phyloP scores from a whole-genome alignment of 1,140 invertebrate genomes.

The Ruditapes philippinarum region DNA sequence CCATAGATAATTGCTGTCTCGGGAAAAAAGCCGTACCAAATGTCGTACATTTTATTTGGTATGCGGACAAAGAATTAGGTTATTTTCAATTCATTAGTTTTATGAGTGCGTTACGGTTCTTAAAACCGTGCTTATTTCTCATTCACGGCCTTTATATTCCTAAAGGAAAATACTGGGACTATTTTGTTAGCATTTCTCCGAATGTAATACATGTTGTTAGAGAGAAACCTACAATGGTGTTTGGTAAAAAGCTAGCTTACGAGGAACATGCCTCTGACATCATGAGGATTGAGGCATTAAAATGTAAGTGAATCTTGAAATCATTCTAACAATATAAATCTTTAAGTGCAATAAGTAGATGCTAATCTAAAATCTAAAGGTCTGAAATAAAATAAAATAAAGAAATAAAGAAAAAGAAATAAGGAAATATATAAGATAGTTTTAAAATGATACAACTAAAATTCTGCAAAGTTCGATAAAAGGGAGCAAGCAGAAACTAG shows the following conservation, averaged over 20 bases:
- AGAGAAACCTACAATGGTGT: slow-evolving; percentile 39
- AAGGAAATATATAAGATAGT: too few species aligned
- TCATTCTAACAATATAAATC: too few species aligned
- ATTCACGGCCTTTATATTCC: slow-evolving; percentile 66
- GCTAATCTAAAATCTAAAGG: too few species aligned
- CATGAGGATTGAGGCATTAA: slow-evolving; percentile 65
- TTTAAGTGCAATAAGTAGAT: too few species aligned
- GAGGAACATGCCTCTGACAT: slow-evolving; percentile 72
- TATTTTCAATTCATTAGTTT: slow-evolving; percentile 48
- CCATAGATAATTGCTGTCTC: slow-evolving; percentile 21
- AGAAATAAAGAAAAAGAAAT: too few species aligned
- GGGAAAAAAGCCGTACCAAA: slow-evolving; percentile 39
- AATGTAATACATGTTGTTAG: slow-evolving; percentile 66
- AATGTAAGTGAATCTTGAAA: slow-evolving; percentile 51
- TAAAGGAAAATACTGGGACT: slow-evolving; percentile 66
- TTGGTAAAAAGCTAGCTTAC: slow-evolving; percentile 55
- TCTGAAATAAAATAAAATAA: too few species aligned
- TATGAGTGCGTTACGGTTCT: slow-evolving; percentile 45
- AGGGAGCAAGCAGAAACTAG: too few species aligned
- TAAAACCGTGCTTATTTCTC: slow-evolving; percentile 69
- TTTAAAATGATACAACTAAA: too few species aligned
- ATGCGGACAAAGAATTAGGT: slow-evolving; percentile 10
- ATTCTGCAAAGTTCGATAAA: too few species aligned
- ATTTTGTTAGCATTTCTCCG: slow-evolving; percentile 46
- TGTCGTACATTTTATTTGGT: slow-evolving; percentile 57